Evolutionary conservation across 53 echinoderm and acorn worm species (phyloP), one percentile per base, ranked within the genome.

Genomic region (Astropecten irregularis): DNA sequence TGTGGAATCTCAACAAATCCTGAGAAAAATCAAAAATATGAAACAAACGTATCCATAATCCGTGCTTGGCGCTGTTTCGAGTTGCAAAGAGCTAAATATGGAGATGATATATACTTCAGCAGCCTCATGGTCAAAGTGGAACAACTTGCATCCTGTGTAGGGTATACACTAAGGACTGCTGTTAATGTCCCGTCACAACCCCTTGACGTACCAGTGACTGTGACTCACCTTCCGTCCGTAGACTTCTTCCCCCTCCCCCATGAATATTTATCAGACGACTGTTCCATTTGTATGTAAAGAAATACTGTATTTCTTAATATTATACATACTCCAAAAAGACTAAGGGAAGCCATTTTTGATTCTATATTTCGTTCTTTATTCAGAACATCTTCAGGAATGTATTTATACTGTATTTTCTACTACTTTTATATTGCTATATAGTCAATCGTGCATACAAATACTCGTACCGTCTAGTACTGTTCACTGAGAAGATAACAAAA

Each of bases 191-290:
- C 62, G 46, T 60, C 60, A 62, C 30, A 33, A 19, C 60, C 44
- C 60, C 4, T 36, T 62, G n/a, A 46, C 21, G 42, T 68, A 51
- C 42, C 79, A 49, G 36, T 79, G 79, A 79, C 59, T 79, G 61
- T 79, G 79, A 79, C 27, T 79, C 79, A 79, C 47, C 62, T 79
- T 79, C 79, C 79, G 79, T 79, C 61, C 79, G 44, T 79, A 42
- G 27, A 19, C 71, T 16, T 52, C 58, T 40, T 58, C 36, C 55
- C 54, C 36, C 53, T 35, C 9, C 55, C 36, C n/a, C n/a, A n/a
- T n/a, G n/a, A n/a, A n/a, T n/a, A n/a, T n/a, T n/a, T n/a, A n/a
- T n/a, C n/a, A n/a, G n/a, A n/a, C n/a, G n/a, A n/a, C n/a, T n/a
- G n/a, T n/a, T n/a, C n/a, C n/a, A n/a, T n/a, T n/a, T n/a, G n/a